These are phyloP conservation scores for Baccha elongata DNA, from an alignment of 2,888 invertebrate species.

Conservation along the genomic window DNA sequence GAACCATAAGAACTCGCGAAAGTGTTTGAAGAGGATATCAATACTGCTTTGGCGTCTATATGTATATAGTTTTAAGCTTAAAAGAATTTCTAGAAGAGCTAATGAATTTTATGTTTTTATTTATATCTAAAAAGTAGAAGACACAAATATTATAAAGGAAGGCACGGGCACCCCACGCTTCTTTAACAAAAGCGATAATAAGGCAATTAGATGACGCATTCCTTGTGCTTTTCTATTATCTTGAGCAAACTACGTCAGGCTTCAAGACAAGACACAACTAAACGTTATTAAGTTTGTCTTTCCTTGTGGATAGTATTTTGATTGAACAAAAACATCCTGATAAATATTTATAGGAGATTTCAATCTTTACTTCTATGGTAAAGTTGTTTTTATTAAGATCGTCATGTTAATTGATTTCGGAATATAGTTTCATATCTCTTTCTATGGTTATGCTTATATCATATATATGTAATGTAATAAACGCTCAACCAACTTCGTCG, in stretches of 20 bases:
- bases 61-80: constrained; percentile 26
- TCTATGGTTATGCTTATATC: too few relatives aligned
- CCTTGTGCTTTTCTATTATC: not conserved
- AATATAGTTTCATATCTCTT: too few relatives aligned
- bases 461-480: too few relatives aligned
- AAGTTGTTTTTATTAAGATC: too few relatives aligned
- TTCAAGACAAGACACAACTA: too few relatives aligned
- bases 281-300: too few relatives aligned
- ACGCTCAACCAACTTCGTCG: too few relatives aligned
- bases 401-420: too few relatives aligned
- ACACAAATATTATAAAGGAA: constrained; percentile 38
- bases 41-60: constrained; percentile 19
- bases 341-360: too few relatives aligned
- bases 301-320: too few relatives aligned
- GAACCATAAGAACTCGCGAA: not conserved
- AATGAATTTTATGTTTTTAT: constrained; percentile 62
- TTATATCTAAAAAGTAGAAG: constrained; percentile 5
- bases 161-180: constrained; percentile 9
- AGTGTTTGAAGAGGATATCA: not conserved
- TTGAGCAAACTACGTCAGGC: not conserved
- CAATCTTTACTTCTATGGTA: too few relatives aligned
- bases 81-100: constrained; percentile 60
- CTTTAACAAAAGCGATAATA: constrained; percentile 50
- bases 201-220: constrained; percentile 63
- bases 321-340: too few relatives aligned